Evolutionary conservation across 1,140 invertebrate species (phyloP), one percentile per base, ranked within the genome.

Genomic region (Magallana gigas): DNA sequence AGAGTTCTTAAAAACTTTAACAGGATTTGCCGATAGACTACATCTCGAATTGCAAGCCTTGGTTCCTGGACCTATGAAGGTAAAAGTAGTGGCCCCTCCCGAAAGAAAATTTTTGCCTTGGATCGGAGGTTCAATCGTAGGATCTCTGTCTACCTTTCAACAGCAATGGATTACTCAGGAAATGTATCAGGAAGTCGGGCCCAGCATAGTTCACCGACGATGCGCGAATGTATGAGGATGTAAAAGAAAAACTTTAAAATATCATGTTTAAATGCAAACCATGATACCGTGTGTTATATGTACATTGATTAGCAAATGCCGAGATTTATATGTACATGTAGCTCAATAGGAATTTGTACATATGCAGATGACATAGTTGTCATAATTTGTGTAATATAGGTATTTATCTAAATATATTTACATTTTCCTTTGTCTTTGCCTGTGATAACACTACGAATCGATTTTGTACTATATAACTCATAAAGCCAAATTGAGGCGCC

Each of bases 171-270:
- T 96, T 92, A 94, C 93, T 85, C 95, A 95, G 87, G 92, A 95
- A 87, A 97, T 98, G 93, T 98, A 98, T 95, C 97, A 98, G 94
- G 98, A 98, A 95, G 98, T 97, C 93, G 98, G 98, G 91, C 98
- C 98, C 14, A 83, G 71, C 94, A 94, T 98, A 95, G 98, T 98
- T 90, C 98, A 98, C 96, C 97, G 98, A 96, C 98, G 98, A 96
- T 98, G 98, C 56, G 11, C 23, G 68, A 29, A 29, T 29, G 23
- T 8, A 76, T 76, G 68, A 29, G 23, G 68, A 76, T 8, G 8
- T 7, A 71, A 36, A 71, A 6, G 36, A 48, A 2, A 48, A 48
- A 48, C 36, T 5, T 23, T 48, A 48, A 48, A 48, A 48, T 48
- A 48, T 48, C 36, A 48, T 48, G 36, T 48, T 2, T 48, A 48